Evolutionary conservation across 2,113 vertebrate genomes (phyloP).

Genomic region (Xyliphius kryptos): DNA sequence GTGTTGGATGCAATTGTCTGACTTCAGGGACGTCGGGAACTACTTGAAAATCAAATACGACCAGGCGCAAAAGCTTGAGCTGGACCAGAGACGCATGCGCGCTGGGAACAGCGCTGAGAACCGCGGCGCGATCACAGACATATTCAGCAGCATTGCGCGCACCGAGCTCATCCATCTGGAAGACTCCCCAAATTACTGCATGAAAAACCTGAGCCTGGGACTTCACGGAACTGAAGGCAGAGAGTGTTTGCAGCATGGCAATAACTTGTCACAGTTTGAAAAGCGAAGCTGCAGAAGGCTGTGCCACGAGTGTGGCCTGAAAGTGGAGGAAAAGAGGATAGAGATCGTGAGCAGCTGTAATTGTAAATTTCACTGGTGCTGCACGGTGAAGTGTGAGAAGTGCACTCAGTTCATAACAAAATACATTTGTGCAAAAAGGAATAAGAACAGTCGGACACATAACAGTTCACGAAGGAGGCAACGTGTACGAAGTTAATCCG

Average conservation of each 20-base stretch:
- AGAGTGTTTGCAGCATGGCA: constrained; percentile 78
- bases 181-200: constrained; percentile 90
- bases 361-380: constrained; percentile 97
- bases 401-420: constrained; percentile 78
- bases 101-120: constrained; percentile 85
- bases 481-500: constrained; percentile 41
- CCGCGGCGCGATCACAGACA: constrained; percentile 63
- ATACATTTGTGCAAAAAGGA: constrained; percentile 72
- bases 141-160: constrained; percentile 69
- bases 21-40: constrained; percentile 83
- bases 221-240: constrained; percentile 83
- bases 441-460: constrained; percentile 34
- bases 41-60: constrained; percentile 85
- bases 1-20: constrained; percentile 90
- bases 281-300: constrained; percentile 77
- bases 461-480: constrained; percentile 58
- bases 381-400: constrained; percentile 83
- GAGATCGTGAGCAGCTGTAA: constrained; percentile 84
- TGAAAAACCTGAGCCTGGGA: constrained; percentile 78
- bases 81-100: constrained; percentile 77
- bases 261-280: constrained; percentile 72
- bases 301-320: constrained; percentile 82
- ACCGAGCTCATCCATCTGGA: constrained; percentile 84
- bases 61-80: constrained; percentile 81
- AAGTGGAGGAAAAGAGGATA: constrained; percentile 69